Evolutionary conservation across 2,888 invertebrate species (phyloP).

Genomic region (Eristalinus sepulchralis): DNA sequence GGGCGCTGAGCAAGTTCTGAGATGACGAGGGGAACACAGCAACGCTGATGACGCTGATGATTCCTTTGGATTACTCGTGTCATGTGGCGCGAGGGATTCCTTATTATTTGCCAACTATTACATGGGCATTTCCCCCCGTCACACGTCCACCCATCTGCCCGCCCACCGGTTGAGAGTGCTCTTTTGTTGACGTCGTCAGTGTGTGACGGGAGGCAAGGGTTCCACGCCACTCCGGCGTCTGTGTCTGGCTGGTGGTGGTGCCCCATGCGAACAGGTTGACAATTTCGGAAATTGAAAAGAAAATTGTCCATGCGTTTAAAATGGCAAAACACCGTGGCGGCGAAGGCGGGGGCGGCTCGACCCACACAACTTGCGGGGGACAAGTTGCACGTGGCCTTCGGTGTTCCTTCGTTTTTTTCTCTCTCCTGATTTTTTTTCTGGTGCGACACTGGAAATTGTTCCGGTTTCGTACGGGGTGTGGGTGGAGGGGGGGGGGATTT

Average conservation of each 20-base stretch:
- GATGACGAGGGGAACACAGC: neutral
- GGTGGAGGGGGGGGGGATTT: constrained; percentile 36
- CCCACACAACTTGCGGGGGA: constrained; percentile 7
- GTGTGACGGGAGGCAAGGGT: neutral
- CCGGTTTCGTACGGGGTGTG: constrained; percentile 45
- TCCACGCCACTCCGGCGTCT: neutral
- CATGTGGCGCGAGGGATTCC: constrained; percentile 64
- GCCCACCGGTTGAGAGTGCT: neutral
- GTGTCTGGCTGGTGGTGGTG: constrained; percentile 11
- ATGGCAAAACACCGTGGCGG: constrained; percentile 5
- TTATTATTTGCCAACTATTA: constrained; percentile 67
- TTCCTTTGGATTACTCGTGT: constrained; percentile 67
- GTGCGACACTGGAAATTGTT: constrained; percentile 13
- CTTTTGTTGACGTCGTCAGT: constrained; percentile 7
- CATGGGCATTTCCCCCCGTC: constrained; percentile 57
- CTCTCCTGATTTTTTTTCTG: constrained; percentile 3
- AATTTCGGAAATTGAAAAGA: constrained; percentile 71
- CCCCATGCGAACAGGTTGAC: constrained; percentile 66
- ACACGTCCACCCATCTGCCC: neutral
- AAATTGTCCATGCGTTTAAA: constrained; percentile 70
- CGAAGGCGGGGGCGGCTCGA: neutral
- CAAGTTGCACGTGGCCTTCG: constrained; percentile 66
- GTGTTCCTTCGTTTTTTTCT: neutral
- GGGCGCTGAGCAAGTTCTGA: neutral
- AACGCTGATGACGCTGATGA: constrained; percentile 64